Percentiles rank a stretch among this genome's conserved stretches.
Conservation (phyloP, 2,888 invertebrate genomes). For the Catocala fraxini region DNA sequence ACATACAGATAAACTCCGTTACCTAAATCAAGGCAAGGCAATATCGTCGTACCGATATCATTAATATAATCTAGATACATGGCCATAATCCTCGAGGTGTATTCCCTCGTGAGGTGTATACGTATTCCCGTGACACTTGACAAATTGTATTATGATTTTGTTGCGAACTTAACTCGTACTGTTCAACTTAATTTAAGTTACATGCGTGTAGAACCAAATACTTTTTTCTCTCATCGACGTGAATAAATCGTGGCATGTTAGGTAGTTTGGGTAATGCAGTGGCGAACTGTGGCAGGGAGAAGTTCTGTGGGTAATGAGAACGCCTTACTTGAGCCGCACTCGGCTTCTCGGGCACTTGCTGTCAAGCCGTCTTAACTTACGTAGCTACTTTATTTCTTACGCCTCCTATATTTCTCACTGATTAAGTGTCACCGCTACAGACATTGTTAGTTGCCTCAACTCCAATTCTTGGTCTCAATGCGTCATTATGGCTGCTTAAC, state of each 20-base stretch:
- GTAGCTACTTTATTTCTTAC: constrained; percentile 54
- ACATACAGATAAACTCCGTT: constrained; percentile 44
- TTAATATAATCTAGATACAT: constrained; percentile 40
- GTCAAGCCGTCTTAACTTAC: constrained; percentile 58
- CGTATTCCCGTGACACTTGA: constrained; percentile 64
- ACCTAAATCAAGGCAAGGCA: constrained; percentile 37
- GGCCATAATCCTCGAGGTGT: constrained; percentile 30
- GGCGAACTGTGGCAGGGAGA: constrained; percentile 37
- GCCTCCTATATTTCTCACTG: constrained; percentile 47
- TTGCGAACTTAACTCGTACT: constrained; percentile 62
- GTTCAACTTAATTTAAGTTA: constrained; percentile 67
- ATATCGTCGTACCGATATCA: constrained; percentile 32
- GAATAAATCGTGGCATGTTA: constrained; percentile 40
- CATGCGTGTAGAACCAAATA: constrained; percentile 51
- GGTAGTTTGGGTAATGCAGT: constrained; percentile 39
- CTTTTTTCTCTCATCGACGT: constrained; percentile 49
- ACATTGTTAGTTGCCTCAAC: constrained; percentile 19
- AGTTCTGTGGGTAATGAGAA: constrained; percentile 50
- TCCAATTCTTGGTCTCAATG: constrained; percentile 14
- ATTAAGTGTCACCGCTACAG: constrained; percentile 42
- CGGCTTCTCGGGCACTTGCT: constrained; percentile 40
- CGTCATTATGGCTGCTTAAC: constrained; percentile 22
- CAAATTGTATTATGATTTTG: constrained; percentile 79
- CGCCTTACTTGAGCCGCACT: constrained; percentile 41
- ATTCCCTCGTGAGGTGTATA: constrained; percentile 42